Conservation (phyloP, 2,113 vertebrate species). For the Silurus glanis region DNA sequence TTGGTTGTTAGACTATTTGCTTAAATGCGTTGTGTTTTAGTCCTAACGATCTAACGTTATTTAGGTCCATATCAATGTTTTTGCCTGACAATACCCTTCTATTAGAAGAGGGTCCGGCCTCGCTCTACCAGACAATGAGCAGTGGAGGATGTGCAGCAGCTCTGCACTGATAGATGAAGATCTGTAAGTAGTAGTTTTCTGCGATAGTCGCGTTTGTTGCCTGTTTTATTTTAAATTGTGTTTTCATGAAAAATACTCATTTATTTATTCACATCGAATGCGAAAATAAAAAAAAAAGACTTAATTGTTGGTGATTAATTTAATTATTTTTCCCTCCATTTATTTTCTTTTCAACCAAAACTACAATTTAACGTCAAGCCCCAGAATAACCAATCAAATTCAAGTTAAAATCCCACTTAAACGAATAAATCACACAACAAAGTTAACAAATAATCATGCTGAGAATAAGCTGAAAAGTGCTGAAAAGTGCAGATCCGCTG, state of each 20-base stretch:
- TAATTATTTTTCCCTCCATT: neutral
- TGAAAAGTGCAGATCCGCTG: neutral
- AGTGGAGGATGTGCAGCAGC: constrained; percentile 1
- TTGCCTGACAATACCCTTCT: neutral
- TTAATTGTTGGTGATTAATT: neutral
- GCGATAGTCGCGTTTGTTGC: neutral
- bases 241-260: neutral
- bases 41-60: neutral
- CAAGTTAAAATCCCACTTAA: neutral
- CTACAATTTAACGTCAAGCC: neutral
- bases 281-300: neutral
- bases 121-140: constrained; percentile 3
- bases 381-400: neutral
- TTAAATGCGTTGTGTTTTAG: neutral
- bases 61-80: neutral
- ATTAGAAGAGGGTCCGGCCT: constrained; percentile 24
- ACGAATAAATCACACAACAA: neutral
- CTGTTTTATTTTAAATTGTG: neutral
- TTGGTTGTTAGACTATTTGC: neutral
- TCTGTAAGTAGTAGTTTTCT: constrained; percentile 1
- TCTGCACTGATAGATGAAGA: constrained; percentile 5
- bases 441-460: neutral
- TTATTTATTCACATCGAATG: neutral
- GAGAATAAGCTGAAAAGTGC: neutral
- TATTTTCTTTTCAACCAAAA: neutral